Evolutionary conservation across 1,140 invertebrate genomes (phyloP).

Genomic region (Caligus rogercresseyi): DNA sequence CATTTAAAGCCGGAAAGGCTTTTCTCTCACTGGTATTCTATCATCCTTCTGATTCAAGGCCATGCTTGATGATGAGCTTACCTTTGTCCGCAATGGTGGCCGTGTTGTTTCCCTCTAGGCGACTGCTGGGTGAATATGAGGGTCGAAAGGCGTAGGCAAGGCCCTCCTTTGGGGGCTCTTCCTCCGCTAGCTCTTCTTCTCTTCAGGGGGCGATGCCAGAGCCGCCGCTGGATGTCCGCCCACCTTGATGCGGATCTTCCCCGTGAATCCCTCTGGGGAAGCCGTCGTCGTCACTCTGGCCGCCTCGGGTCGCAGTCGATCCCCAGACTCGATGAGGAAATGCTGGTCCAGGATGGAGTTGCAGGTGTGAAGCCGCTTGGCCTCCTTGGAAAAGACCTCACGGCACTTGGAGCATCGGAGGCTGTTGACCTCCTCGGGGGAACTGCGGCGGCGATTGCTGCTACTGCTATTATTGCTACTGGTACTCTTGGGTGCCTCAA

Average conservation of each 20-base stretch:
- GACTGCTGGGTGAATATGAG: slow-evolving; percentile 18
- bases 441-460: background rate
- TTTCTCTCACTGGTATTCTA: no score
- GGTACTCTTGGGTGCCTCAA: background rate
- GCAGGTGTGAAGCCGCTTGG: slow-evolving; percentile 17
- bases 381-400: slow-evolving; percentile 17
- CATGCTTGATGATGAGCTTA: no score
- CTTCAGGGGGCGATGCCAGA: background rate
- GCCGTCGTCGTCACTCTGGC: background rate
- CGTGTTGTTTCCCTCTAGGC: no score
- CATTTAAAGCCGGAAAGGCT: no score
- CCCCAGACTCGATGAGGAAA: slow-evolving; percentile 1
- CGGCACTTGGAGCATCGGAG: slow-evolving; percentile 11
- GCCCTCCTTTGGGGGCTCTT: background rate
- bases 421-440: background rate
- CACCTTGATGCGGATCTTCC: background rate
- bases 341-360: slow-evolving; percentile 18
- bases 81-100: no score
- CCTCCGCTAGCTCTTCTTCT: background rate
- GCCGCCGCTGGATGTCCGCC: background rate
- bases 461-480: background rate
- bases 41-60: no score
- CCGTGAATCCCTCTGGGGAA: background rate
- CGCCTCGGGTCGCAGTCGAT: background rate
- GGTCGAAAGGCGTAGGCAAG: slow-evolving; percentile 9